These are phyloP conservation scores for Forficula auricularia DNA, from an alignment of 1,140 invertebrate species.

Conservation along the genomic window DNA sequence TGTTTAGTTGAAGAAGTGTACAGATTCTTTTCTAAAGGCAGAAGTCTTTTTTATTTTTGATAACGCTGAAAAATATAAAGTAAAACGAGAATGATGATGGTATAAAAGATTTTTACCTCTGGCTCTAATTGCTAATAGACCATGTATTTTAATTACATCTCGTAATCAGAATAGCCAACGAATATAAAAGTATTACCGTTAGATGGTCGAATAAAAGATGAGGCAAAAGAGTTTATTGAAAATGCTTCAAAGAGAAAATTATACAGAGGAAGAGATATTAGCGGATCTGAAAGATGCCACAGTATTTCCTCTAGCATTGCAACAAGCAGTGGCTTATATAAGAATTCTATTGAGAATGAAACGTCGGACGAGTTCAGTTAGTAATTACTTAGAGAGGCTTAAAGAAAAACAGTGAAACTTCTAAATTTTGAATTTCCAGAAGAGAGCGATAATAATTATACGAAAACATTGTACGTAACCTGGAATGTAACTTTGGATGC, in stretches of 20 bases:
- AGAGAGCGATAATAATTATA: conserved; percentile 9
- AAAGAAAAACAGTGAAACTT: conserved; percentile 8
- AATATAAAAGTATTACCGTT: conserved; percentile 5
- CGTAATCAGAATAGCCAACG: conserved; percentile 9
- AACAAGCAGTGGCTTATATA: conserved; percentile 11
- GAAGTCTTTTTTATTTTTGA: conserved; percentile 17
- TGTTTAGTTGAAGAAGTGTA: conserved; percentile 12
- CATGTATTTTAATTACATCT: conserved; percentile 13
- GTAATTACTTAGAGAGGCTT: conserved; percentile 8
- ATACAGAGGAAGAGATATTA: conserved; percentile 6
- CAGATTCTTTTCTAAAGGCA: conserved; percentile 11
- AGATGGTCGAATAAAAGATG: conserved; percentile 7
- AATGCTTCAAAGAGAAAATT: conserved; percentile 8
- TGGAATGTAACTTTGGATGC: conserved; percentile 13
- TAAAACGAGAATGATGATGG: background rate
- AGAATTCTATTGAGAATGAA: background rate
- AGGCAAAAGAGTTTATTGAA: conserved; percentile 12
- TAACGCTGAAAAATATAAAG: conserved; percentile 14
- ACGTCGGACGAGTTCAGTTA: conserved; percentile 1
- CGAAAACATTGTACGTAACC: conserved; percentile 11
- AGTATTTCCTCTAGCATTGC: conserved; percentile 13
- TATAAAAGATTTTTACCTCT: conserved; percentile 7
- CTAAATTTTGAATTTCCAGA: conserved; percentile 7
- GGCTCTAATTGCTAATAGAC: conserved; percentile 1
- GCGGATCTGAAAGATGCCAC: conserved; percentile 5